Evolutionary conservation across 2,888 invertebrate species (phyloP), one percentile per base, ranked within the genome.

Genomic region (Himalopsyche tibetana): DNA sequence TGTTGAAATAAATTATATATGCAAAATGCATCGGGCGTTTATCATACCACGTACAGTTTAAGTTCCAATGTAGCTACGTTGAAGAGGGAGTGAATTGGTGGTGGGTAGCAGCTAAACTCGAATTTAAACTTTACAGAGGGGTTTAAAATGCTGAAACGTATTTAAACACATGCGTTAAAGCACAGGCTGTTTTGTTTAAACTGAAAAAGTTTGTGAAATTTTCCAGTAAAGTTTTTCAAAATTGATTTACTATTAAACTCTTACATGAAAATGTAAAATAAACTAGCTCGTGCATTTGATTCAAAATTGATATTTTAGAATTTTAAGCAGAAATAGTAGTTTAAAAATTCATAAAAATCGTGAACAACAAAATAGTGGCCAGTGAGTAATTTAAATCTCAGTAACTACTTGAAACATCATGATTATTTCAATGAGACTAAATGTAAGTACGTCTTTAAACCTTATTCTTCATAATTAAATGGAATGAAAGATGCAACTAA

Each of bases 1-100:
- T 42, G 28, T 9, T 42, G 40, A 56, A 51, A 40, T 74, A 74
- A 38, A 83, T 83, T 83, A 83, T 83, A 42, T 40, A 83, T 83
- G 74, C 83, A 83, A 74, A 83, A 74, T 83, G 83, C 83, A 83
- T 83, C 83, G 74, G 74, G 45, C 83, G 69, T 74, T 83, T 83
- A 83, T 74, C 74, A 74, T 74, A 42, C 40, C 83, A 69, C 45
- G 83, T 83, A 45, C 69, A 69, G 63, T 38, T 45, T 74, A 74
- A 55, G 56, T 74, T 36, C 45, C 69, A 51, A 51, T 83, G 74
- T 40, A 74, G 19, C 69, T 40, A 42, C 45, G 36, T 82, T 36
- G 74, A 19, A 55, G 74, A 17, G 83, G 69, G 63, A 28, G 28
- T 63, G 63, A 63, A 63, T 63, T 63, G 19, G 63, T 36, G n/a